These are phyloP conservation scores for Marcusenius ussheri DNA, from an alignment of 2,113 vertebrate genomes.

Conservation along the genomic window DNA sequence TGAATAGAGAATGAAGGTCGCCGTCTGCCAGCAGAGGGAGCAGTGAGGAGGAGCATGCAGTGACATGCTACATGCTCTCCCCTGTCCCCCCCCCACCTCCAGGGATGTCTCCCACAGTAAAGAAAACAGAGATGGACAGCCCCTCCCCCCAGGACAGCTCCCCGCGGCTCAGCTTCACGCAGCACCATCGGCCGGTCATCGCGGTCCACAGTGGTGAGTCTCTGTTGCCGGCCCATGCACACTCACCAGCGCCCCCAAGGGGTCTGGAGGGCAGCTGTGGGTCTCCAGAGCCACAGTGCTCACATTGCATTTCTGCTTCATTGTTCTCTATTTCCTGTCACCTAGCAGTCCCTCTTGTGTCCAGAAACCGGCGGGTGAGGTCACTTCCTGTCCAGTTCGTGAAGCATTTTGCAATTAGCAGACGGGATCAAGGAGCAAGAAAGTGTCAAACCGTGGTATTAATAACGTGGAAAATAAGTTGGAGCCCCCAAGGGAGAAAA, in stretches of 20 bases:
- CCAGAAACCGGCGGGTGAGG: not conserved
- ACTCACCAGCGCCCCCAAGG: not conserved
- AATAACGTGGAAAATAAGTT: not conserved
- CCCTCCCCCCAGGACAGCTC: slow-evolving; percentile 90
- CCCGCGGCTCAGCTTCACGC: slow-evolving; percentile 86
- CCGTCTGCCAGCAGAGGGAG: not conserved
- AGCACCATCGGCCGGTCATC: slow-evolving; percentile 95
- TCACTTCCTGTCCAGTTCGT: not conserved
- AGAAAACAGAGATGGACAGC: slow-evolving; percentile 94
- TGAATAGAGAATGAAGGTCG: not conserved
- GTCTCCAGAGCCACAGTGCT: not conserved
- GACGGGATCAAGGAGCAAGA: not conserved
- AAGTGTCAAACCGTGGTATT: not conserved
- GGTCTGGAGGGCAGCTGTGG: not conserved
- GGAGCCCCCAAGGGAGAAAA: not conserved
- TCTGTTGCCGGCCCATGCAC: not conserved
- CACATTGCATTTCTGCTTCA: not conserved
- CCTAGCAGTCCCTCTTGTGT: not conserved
- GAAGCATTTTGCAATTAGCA: not conserved
- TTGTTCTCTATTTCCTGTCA: not conserved
- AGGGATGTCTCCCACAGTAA: slow-evolving; percentile 91
- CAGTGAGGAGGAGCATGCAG: not conserved
- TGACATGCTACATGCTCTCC: not conserved
- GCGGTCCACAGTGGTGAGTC: slow-evolving; percentile 92
- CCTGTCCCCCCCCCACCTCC: not conserved